Evolutionary conservation across 2,888 invertebrate species (phyloP), one percentile per base, ranked within the genome.

Genomic region (Coelinius sp.): DNA sequence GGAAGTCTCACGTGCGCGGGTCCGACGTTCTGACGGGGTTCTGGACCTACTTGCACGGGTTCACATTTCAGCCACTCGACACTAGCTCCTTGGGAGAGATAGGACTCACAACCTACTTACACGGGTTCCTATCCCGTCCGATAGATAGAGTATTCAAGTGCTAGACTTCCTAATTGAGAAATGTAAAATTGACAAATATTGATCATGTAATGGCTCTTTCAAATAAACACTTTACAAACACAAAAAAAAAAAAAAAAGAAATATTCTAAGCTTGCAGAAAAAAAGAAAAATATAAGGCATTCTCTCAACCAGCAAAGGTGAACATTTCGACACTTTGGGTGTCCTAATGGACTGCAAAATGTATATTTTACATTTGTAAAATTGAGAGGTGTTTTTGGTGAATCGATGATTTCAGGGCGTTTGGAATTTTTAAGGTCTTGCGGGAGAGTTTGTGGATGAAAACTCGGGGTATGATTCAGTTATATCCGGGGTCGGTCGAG

Each of bases 401-500:
- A 41, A 41, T 41, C 41, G 41, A 41, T 41, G 41, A 41, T 53
- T 53, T 24, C 27, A 25, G 53, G 53, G 24, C 14, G 25, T n/a
- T 49, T 49, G 59, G 10, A 20, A 59, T 27, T 59, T 59, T 8
- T 49, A 17, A 1, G 46, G 59, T 35, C n/a, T n/a, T n/a, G n/a
- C n/a, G n/a, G n/a, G n/a, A n/a, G 35, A 59, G 14, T 31, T 59
- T 59, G 31, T 7, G 59, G 20, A 35, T 59, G 20, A 27, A 59
- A 59, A 59, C 14, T 31, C 17, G 31, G 35, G 31, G 25, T 53
- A 53, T 59, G 59, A 59, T 59, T 59, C 31, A 35, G 59, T 63
- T 63, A 63, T 63, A 63, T 6, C 24, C n/a, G 38, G 10, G 20
- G 63, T 38, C n/a, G 24, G 24, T 24, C 41, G 25, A 38, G n/a